Evolutionary conservation across 2,113 vertebrate species (phyloP).

Genomic region (Urocynchramus pylzowi): DNA sequence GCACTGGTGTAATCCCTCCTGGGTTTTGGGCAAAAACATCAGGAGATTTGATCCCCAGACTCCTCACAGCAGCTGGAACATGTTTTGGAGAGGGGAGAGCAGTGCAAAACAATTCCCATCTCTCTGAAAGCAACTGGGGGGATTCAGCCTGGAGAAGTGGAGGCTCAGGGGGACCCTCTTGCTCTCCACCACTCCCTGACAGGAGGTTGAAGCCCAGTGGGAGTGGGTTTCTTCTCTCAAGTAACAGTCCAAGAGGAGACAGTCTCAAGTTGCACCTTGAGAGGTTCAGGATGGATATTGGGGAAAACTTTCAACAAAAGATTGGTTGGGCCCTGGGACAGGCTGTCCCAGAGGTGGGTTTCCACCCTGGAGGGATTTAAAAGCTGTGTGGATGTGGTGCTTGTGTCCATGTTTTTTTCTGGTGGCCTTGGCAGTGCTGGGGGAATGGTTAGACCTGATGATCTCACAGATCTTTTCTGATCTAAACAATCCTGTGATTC

Average conservation of each 20-base stretch:
- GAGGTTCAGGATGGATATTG: neutral
- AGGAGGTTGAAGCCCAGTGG: neutral
- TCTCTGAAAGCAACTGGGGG: neutral
- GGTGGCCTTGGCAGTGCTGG: neutral
- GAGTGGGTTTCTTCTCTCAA: rapidly evolving
- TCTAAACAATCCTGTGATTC: neutral
- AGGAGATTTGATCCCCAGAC: neutral
- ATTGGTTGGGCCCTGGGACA: neutral
- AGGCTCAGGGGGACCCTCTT: neutral
- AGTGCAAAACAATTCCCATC: neutral
- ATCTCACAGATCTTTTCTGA: neutral
- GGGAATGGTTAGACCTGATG: rapidly evolving
- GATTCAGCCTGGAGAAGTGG: neutral
- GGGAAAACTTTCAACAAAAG: rapidly evolving
- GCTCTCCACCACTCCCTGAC: neutral
- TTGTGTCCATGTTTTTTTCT: neutral
- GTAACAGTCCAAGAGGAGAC: neutral
- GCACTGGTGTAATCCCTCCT: neutral
- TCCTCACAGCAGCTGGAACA: neutral
- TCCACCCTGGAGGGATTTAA: neutral
- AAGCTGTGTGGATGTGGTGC: rapidly evolving
- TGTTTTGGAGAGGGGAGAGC: rapidly evolving
- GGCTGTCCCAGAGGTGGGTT: neutral
- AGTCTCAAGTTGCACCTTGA: neutral
- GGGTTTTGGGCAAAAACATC: neutral